A percentile compares a stretch with the other conserved stretches of the same genome.
Conservation (phyloP, 2,797 vertebrate species). For the Diplodus sargus region DNA sequence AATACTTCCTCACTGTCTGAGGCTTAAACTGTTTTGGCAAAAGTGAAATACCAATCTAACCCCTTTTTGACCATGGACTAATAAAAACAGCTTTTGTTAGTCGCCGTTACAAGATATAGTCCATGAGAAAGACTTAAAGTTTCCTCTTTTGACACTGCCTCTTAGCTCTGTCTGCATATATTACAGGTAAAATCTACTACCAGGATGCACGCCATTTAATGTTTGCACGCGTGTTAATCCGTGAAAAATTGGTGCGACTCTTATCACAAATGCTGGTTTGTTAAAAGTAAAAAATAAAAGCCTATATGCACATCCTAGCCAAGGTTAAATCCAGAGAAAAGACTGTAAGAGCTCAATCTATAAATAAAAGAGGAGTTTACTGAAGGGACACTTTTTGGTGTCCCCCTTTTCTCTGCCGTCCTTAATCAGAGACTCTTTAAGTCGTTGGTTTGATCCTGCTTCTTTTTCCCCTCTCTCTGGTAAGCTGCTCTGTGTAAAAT, state of each 20-base stretch:
- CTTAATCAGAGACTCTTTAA: constrained; percentile 74
- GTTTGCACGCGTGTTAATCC: constrained; percentile 72
- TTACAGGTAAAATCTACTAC: constrained; percentile 71
- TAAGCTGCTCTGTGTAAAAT: constrained; percentile 84
- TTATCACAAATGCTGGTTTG: constrained; percentile 70
- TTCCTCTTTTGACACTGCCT: constrained; percentile 40
- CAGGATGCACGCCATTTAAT: constrained; percentile 50
- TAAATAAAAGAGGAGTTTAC: constrained; percentile 73
- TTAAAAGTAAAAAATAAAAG: constrained; percentile 49
- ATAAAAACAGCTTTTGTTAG: constrained; percentile 1
- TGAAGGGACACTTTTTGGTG: constrained; percentile 66
- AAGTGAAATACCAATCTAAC: constrained; percentile 13
- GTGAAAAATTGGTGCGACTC: constrained; percentile 74
- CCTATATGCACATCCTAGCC: constrained; percentile 35
- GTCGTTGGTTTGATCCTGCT: constrained; percentile 77
- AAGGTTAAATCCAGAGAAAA: constrained; percentile 64
- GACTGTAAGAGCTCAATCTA: constrained; percentile 50
- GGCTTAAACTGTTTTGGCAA: constrained; percentile 33
- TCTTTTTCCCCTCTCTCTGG: constrained; percentile 60
- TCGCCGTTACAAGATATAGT: not conserved
- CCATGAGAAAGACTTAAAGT: constrained; percentile 42
- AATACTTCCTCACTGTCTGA: constrained; percentile 10
- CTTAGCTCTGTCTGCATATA: constrained; percentile 39
- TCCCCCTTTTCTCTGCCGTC: constrained; percentile 55
- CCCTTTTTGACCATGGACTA: not conserved